Conservation (phyloP, 2,797 vertebrate species). For the Pseudocheirus occidentalis region DNA sequence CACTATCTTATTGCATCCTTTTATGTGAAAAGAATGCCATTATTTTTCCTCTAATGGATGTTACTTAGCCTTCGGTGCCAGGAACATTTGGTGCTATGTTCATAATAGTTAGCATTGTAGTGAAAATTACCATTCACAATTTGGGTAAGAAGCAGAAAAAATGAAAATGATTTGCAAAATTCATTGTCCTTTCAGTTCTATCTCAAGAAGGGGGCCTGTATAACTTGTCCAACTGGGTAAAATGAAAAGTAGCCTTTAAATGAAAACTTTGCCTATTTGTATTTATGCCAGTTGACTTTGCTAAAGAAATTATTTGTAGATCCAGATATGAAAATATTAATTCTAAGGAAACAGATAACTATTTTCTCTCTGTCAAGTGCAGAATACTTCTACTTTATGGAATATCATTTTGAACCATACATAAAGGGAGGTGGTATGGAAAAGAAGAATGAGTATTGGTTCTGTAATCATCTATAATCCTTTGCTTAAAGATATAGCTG, state of each 20-base stretch:
- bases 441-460: background rate
- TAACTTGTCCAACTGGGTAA: background rate
- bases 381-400: background rate
- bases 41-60: constrained; percentile 58
- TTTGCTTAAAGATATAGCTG: background rate
- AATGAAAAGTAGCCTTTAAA: background rate
- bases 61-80: constrained; percentile 31
- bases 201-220: background rate
- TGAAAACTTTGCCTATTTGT: background rate
- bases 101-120: constrained; percentile 52
- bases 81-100: constrained; percentile 20
- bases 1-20: constrained; percentile 27
- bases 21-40: constrained; percentile 48
- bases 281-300: background rate
- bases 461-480: background rate
- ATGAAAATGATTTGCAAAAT: constrained; percentile 25
- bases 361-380: background rate
- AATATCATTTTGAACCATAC: background rate
- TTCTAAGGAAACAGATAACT: background rate
- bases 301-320: background rate
- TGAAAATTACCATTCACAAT: constrained; percentile 38
- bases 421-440: background rate
- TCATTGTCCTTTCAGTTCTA: background rate
- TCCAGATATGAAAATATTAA: background rate
- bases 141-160: constrained; percentile 34